Percentiles rank a stretch among this genome's conserved stretches.
These are phyloP conservation scores for Dufourea novaeangliae DNA, from an alignment of 1,140 invertebrate species.

Conservation along the genomic window DNA sequence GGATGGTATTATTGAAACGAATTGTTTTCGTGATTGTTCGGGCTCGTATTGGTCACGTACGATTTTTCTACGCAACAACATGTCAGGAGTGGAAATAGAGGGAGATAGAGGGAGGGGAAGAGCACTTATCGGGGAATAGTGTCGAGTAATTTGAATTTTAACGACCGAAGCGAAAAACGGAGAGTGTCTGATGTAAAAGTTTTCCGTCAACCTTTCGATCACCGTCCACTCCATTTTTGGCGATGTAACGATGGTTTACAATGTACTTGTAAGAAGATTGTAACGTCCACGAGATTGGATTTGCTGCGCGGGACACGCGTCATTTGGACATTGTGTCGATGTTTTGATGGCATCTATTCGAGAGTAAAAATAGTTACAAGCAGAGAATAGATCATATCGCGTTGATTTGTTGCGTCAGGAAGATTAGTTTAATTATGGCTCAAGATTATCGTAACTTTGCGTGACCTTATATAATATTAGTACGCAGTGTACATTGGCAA, in stretches of 20 bases:
- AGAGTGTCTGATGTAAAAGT: background rate
- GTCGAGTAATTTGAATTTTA: background rate
- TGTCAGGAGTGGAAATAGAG: background rate
- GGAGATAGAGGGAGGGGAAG: no score
- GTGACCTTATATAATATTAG: no score
- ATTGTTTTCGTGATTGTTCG: constrained; percentile 46
- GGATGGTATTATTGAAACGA: constrained; percentile 47
- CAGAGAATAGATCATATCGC: no score
- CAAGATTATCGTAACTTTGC: no score
- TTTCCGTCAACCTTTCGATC: background rate
- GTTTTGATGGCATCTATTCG: no score
- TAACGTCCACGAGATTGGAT: no score
- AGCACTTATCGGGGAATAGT: background rate
- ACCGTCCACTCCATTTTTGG: background rate
- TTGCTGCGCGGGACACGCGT: no score
- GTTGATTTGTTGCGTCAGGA: no score
- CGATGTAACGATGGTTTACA: background rate
- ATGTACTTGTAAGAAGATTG: background rate
- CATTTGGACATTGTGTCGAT: background rate
- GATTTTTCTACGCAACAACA: constrained; percentile 29
- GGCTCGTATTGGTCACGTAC: constrained; percentile 19
- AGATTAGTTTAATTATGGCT: no score
- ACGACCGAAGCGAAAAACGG: constrained; percentile 4
- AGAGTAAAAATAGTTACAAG: no score
- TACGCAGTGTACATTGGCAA: no score